Percentiles rank a stretch among this genome's conserved stretches.
These are phyloP conservation scores for Halocynthia roretzi DNA, from an alignment of 23 tunicate species.

Conservation along the genomic window DNA sequence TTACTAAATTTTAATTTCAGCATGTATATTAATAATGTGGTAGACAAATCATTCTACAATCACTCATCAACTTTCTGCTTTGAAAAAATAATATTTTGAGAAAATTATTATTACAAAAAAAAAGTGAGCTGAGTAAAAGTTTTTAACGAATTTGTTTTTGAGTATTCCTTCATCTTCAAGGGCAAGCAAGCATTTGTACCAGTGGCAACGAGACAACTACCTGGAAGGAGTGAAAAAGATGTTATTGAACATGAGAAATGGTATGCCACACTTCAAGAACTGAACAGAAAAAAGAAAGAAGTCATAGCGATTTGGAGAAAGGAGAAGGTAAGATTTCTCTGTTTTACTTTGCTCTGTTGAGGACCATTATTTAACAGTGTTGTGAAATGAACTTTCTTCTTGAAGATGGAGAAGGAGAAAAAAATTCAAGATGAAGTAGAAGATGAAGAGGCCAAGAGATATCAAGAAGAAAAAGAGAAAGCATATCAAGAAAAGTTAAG, in stretches of 20 bases:
- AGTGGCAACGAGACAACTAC: slow-evolving; percentile 52
- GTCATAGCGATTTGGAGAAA: slow-evolving; percentile 60
- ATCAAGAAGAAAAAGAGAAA: slow-evolving; percentile 19
- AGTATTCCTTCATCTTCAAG: slow-evolving; percentile 6
- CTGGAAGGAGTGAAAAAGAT: slow-evolving; percentile 57
- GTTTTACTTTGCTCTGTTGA: neutral
- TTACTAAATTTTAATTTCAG: neutral
- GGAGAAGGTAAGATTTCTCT: slow-evolving; percentile 28
- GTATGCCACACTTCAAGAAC: slow-evolving; percentile 48
- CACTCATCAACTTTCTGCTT: neutral
- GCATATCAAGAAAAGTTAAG: slow-evolving; percentile 16
- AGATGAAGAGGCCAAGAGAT: slow-evolving; percentile 25
- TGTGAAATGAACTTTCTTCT: neutral
- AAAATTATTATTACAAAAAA: neutral
- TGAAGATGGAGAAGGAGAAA: slow-evolving; percentile 33
- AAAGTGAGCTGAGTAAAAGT: neutral
- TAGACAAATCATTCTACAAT: neutral
- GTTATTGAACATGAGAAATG: slow-evolving; percentile 69
- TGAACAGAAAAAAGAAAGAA: slow-evolving; percentile 40
- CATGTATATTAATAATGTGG: neutral
- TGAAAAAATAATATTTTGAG: neutral
- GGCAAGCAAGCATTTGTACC: slow-evolving; percentile 44
- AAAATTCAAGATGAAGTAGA: neutral
- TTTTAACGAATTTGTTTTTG: neutral
- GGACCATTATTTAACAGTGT: neutral